Base-by-base conservation (phyloP, 2,888 invertebrate species). In the Nomada lathburiana region DNA sequence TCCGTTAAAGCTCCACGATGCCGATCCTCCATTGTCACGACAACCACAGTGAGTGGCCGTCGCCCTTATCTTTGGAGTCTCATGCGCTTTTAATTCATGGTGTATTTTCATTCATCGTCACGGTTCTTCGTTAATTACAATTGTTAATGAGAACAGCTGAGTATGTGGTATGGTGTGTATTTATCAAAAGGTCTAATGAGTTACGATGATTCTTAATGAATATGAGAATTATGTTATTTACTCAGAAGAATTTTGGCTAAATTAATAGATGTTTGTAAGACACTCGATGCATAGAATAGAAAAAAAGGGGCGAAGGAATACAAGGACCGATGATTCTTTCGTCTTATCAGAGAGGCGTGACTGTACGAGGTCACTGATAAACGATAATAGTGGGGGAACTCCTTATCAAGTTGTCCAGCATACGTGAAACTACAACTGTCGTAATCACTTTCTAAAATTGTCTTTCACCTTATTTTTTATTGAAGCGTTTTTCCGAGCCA, bases 321-420 rank as follows among this genome's bases (percentile, higher is more conserved):
- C 60, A 59, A 67, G 73, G 71, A 75, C 75, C 59, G 75, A 44
- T 20, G 75, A 72, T 82, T 84, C 82, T 85, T 83, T 76, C 67
- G 76, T 44, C 79, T 81, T 86, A 87, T 87, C 86, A 59, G 52
- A 86, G 88, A 89, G 86, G 86, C 89, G 90, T 86, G 86, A 89
- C 86, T 83, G 85, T 65, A 72, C 84, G 88, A 90, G 89, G 89
- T 89, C 89, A 89, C 82, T 84, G 90, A 90, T 89, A 90, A 89
- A 82, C 71, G 87, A 89, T 90, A 88, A 86, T 77, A 69, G 74
- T 68, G 75, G 85, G 75, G 78, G 47, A 13, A 77, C 62, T 79
- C 70, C 69, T 82, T 79, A 82, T 82, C 82, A 71, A 60, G 42
- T 76, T 64, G 73, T 57, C 76, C 83, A 72, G 72, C 68, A 75